Base-by-base conservation (phyloP, 2,888 invertebrate genomes). In the Nomada hirtipes region DNA sequence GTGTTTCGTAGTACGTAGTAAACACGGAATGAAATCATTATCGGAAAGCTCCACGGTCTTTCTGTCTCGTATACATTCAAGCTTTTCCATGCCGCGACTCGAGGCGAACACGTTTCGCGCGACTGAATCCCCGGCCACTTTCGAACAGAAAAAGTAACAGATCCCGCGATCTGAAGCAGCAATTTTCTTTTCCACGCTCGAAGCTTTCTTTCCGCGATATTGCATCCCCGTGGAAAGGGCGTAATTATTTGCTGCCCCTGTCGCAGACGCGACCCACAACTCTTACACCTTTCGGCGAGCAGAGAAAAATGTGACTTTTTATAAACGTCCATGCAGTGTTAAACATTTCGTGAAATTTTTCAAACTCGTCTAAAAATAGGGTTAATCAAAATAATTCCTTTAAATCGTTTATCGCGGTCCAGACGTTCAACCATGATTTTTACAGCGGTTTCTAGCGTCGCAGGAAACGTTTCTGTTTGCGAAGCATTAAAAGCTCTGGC, bases 161-260 rank as follows among this genome's bases (percentile, higher is more conserved):
- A 78, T 68, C 76, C 42, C 18, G 15, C 68, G 76, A 68, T 76
- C 76, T 20, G 61, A 59, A 61, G 53, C 10, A 47, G 65, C 60
- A 57, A 77, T 76, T 52, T 69, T 72, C n/a, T 59, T 65, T 73
- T 61, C 36, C 42, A 11, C 26, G 47, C 52, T 55, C 18, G 20
- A 53, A 2, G 61, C 2, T 60, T 47, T 11, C 63, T 20, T 4
- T 50, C 15, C 36, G 0, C 29, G 59, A 42, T 52, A 44, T 60
- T 52, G 59, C 59, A 13, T 3, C n/a, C 3, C 4, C 3, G 50
- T 2, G 53, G 44, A 26, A 60, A 26, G 10, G 15, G 2, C 52
- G 50, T 7, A 23, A 57, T 67, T 50, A 55, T 50, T 74, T 23
- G 23, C 20, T 11, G 44, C 10, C 9, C 44, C 11, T 50, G n/a